Percentiles rank a stretch among this genome's conserved stretches.
Conservation (phyloP, 2,797 vertebrate genomes). For the Sebastes vulpes region DNA sequence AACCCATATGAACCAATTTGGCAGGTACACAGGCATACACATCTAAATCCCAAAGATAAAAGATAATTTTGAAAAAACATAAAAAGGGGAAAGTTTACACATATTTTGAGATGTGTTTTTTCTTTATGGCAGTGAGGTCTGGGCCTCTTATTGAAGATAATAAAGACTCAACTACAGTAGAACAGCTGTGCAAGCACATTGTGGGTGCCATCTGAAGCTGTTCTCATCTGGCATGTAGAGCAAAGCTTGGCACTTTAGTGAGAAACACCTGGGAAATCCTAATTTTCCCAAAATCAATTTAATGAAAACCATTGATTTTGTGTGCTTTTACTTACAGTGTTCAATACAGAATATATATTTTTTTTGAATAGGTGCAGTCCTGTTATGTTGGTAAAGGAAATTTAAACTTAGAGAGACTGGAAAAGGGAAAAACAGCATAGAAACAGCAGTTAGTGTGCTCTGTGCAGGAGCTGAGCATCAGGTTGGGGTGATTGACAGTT, state of each 20-base stretch:
- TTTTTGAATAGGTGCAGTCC: not conserved
- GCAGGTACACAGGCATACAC: not conserved
- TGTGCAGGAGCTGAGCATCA: not conserved
- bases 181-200: constrained; percentile 42
- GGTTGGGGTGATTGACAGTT: constrained; percentile 15
- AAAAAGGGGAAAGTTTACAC: not conserved
- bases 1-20: not conserved
- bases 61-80: not conserved
- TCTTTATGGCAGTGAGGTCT: not conserved
- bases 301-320: constrained; percentile 1
- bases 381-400: not conserved
- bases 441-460: not conserved
- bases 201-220: not conserved
- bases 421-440: not conserved
- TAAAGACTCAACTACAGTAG: not conserved
- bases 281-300: not conserved
- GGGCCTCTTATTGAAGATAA: constrained; percentile 14
- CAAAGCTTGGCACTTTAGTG: not conserved
- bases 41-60: not conserved
- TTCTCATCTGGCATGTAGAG: constrained; percentile 17
- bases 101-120: not conserved
- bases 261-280: not conserved
- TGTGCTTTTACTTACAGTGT: not conserved
- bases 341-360: not conserved
- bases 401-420: not conserved